Evolutionary conservation across 2,797 vertebrate genomes (phyloP).

Genomic region (Peromyscus attwateri): DNA sequence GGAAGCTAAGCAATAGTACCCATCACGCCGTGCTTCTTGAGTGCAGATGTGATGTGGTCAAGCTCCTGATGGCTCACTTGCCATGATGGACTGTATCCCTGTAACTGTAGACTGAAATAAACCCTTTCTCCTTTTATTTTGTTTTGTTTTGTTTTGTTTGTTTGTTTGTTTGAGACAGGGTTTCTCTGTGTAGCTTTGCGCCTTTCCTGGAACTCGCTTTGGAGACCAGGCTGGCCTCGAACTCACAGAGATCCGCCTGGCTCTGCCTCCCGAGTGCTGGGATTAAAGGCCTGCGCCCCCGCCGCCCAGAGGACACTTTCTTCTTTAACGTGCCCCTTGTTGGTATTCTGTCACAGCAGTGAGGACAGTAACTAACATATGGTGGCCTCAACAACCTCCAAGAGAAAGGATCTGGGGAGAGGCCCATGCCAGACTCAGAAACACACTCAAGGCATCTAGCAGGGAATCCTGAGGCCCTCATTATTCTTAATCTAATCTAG

Average conservation of each 20-base stretch:
- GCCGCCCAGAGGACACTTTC: background rate
- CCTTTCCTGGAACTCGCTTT: background rate
- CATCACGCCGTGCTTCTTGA: background rate
- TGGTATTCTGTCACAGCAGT: background rate
- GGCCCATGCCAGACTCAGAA: background rate
- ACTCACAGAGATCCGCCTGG: background rate
- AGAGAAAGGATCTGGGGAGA: background rate
- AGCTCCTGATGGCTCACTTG: background rate
- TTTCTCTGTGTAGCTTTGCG: background rate
- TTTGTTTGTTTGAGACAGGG: background rate
- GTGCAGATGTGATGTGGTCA: background rate
- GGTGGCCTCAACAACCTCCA: background rate
- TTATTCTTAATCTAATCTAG: background rate
- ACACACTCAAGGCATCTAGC: background rate
- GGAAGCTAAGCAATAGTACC: no score
- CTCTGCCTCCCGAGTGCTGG: background rate
- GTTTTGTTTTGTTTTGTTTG: background rate
- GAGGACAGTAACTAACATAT: background rate
- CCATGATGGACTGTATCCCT: background rate
- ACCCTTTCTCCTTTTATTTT: background rate
- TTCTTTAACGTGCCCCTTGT: background rate
- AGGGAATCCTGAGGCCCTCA: background rate
- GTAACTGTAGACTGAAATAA: background rate
- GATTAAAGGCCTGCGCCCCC: background rate
- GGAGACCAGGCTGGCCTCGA: background rate